These are phyloP conservation scores for Falco rusticolus DNA, from an alignment of 2,797 vertebrate genomes.

Conservation along the genomic window DNA sequence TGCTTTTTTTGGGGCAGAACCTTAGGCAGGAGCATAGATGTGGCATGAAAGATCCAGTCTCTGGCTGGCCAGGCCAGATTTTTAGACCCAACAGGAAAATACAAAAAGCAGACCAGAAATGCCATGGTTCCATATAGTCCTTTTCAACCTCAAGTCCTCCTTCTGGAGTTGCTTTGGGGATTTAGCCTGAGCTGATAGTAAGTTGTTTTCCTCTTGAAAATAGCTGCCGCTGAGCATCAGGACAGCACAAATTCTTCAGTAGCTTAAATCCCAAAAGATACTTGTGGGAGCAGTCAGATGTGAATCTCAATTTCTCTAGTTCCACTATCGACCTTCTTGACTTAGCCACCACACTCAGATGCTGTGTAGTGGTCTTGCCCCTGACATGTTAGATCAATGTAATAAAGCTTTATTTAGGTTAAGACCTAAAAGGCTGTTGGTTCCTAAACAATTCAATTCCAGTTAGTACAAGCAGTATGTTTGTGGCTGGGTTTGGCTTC, in stretches of 20 bases:
- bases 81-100: not conserved
- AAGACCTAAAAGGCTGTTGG: not conserved
- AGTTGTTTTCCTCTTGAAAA: not conserved
- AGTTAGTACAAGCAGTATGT: not conserved
- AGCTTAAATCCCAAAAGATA: not conserved
- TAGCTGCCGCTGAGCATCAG: not conserved
- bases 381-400: too few species aligned
- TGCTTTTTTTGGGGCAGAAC: not conserved
- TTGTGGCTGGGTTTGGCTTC: not conserved
- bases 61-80: not conserved
- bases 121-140: not conserved
- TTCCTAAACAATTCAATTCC: not conserved
- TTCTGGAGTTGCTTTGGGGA: not conserved
- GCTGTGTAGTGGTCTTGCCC: too few species aligned
- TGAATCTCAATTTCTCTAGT: accelerated
- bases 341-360: accelerated
- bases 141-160: too few species aligned
- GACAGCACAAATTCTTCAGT: not conserved
- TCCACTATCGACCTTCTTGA: not conserved
- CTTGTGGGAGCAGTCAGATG: not conserved
- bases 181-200: not conserved
- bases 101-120: not conserved
- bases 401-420: not conserved
- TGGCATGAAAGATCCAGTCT: too few species aligned
- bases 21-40: not conserved